Base-by-base conservation (phyloP, 2,888 invertebrate species). In the Aphodius sticticus region DNA sequence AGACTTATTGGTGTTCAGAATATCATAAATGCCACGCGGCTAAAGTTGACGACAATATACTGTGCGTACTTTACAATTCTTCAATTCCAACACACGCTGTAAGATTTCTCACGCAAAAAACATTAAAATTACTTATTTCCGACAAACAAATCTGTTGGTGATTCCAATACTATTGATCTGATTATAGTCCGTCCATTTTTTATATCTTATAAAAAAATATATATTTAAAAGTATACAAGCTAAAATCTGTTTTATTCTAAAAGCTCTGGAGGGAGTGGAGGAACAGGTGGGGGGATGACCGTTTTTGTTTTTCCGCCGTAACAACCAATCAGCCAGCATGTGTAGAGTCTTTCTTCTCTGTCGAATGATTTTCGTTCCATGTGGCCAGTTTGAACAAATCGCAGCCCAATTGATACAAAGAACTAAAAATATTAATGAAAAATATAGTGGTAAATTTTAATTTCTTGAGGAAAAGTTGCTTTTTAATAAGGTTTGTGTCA, bases 11-110 rank as follows among this genome's bases (percentile, higher is more conserved):
- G 94, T 94, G 94, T 87, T 95, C 96, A 0, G 96, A 97, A 86
- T 96, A 95, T 87, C 95, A 96, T 88, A 96, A 96, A 88, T 96
- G 96, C 85, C 95, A 96, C 86, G 95, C 95, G 0, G 90, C 94
- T 16, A 92, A 93, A 86, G 91, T 91, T 1, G 91, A 91, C 7
- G 91, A 93, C 81, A 92, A 95, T 84, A 89, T 96, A 79, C 91
- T 96, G 81, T 96, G 95, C 86, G 92, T 94, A 7, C 89, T 96
- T 0, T 97, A 95, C 86, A 91, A 93, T 9, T 92, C 95, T 9
- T 90, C 94, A 26, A 92, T 97, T 79, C 94, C 96, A 16, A 94
- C 93, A 16, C 94, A 94, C 85, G 93, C 95, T 7, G 95, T 96
- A 93, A 93, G 95, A 86, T 89, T 93, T 81, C 91, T 95, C 80